A percentile compares a stretch with the other conserved stretches of the same genome.
These are phyloP conservation scores for Synergus japonicus DNA, from an alignment of 2,888 invertebrate genomes.

Conservation along the genomic window DNA sequence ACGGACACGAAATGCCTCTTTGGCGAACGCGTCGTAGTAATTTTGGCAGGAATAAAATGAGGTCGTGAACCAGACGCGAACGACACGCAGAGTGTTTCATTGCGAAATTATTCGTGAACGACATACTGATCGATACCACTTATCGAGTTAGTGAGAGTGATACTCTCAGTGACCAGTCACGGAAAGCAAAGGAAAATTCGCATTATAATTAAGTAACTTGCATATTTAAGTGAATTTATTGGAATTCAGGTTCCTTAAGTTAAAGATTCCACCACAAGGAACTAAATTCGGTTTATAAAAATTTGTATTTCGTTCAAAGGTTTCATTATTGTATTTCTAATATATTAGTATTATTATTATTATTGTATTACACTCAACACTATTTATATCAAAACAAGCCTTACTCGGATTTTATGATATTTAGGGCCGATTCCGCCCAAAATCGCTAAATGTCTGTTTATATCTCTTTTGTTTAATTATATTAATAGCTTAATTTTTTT, in stretches of 20 bases:
- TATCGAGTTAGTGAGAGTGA: slow-evolving; percentile 45
- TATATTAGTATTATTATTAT: no score
- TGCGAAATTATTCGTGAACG: slow-evolving; percentile 52
- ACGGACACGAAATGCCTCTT: slow-evolving; percentile 53
- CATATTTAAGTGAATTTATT: neutral
- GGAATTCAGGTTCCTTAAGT: neutral
- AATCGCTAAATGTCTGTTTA: no score
- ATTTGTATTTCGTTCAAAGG: neutral
- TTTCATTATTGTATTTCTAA: no score
- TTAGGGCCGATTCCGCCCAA: no score
- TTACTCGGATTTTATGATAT: no score
- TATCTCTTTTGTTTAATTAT: no score
- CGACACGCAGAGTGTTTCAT: slow-evolving; percentile 60
- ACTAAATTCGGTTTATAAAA: neutral
- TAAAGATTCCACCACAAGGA: neutral
- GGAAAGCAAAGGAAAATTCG: neutral
- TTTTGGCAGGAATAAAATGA: slow-evolving; percentile 67
- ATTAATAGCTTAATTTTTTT: no score
- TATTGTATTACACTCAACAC: no score
- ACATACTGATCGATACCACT: slow-evolving; percentile 52
- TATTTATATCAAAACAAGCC: no score
- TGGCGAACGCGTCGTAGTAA: slow-evolving; percentile 61
- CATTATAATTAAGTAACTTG: neutral
- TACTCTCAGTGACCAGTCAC: slow-evolving; percentile 26
- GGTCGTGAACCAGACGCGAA: slow-evolving; percentile 68